Evolutionary conservation across 92 coral and sea anemone genomes (phyloP).

Genomic region (Parazoanthus swiftii): DNA sequence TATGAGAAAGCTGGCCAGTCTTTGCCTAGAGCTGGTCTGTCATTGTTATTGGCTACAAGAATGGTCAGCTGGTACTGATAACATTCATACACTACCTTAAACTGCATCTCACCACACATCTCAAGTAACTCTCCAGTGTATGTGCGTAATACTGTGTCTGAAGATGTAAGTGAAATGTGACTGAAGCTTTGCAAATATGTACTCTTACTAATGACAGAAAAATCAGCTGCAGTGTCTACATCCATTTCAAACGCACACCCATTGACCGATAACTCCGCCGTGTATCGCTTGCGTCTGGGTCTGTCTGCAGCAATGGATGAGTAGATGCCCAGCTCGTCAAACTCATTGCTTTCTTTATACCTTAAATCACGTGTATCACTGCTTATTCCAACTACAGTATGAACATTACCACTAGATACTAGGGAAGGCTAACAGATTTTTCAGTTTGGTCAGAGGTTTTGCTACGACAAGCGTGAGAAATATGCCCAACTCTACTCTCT

Average conservation of each 20-base stretch:
- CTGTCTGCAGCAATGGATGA: conserved; percentile 21
- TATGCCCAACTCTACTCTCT: conserved; percentile 45
- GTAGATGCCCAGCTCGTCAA: conserved; percentile 40
- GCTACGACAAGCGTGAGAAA: conserved; percentile 41
- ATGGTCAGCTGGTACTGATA: conserved; percentile 42
- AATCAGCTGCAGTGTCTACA: conserved; percentile 61
- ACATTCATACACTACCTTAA: conserved; percentile 47
- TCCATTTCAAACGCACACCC: conserved; percentile 49
- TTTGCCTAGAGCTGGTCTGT: conserved; percentile 51
- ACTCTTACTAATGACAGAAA: conserved; percentile 59
- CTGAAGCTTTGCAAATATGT: conserved; percentile 49
- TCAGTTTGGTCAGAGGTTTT: background rate
- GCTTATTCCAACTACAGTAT: background rate
- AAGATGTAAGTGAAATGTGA: conserved; percentile 41
- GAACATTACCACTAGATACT: conserved; percentile 35
- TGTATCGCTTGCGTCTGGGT: conserved; percentile 25
- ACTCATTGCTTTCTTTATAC: conserved; percentile 23
- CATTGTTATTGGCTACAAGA: conserved; percentile 47
- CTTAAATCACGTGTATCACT: background rate
- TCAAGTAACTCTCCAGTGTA: conserved; percentile 55
- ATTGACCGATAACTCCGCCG: conserved; percentile 28
- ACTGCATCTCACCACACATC: conserved; percentile 53
- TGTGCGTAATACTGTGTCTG: conserved; percentile 43
- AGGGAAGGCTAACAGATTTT: background rate
- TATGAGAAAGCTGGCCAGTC: conserved; percentile 31